These are phyloP conservation scores for Ectobius pallidus DNA, from an alignment of 2,888 invertebrate species.

Conservation along the genomic window DNA sequence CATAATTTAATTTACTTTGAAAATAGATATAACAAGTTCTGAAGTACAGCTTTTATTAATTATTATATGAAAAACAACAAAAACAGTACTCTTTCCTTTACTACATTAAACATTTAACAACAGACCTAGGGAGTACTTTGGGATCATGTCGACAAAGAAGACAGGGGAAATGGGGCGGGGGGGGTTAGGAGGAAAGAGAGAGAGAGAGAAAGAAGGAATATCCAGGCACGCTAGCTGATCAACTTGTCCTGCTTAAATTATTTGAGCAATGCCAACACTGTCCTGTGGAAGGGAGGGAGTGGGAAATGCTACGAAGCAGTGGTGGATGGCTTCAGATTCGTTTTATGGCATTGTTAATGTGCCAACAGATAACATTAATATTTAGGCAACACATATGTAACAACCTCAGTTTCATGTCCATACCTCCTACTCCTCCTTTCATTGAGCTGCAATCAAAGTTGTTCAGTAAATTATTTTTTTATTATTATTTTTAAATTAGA, in stretches of 20 bases:
- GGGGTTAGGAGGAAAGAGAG: neutral
- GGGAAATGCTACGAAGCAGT: slow-evolving; percentile 19
- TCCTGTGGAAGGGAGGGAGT: neutral
- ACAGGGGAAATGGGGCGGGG: neutral
- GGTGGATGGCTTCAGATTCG: slow-evolving; percentile 36
- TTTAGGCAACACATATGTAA: slow-evolving; percentile 21
- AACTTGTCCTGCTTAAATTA: neutral
- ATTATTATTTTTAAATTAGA: neutral
- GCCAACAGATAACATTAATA: slow-evolving; percentile 15
- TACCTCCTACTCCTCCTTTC: neutral
- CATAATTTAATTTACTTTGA: slow-evolving; percentile 43
- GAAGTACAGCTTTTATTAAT: slow-evolving; percentile 42
- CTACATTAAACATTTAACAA: slow-evolving; percentile 32
- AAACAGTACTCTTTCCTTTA: slow-evolving; percentile 27
- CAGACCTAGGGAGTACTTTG: slow-evolving; percentile 24
- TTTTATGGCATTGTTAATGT: slow-evolving; percentile 9
- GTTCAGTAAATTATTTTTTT: slow-evolving; percentile 6
- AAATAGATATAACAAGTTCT: slow-evolving; percentile 44
- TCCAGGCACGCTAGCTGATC: neutral
- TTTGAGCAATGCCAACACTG: slow-evolving; percentile 7
- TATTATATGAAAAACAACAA: slow-evolving; percentile 41
- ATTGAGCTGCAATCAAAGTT: neutral
- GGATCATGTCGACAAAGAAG: neutral
- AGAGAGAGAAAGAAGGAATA: neutral
- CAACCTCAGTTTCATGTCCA: neutral